These are phyloP conservation scores for Drosophila niveifrons DNA, from an alignment of 2,888 invertebrate species.

Conservation along the genomic window DNA sequence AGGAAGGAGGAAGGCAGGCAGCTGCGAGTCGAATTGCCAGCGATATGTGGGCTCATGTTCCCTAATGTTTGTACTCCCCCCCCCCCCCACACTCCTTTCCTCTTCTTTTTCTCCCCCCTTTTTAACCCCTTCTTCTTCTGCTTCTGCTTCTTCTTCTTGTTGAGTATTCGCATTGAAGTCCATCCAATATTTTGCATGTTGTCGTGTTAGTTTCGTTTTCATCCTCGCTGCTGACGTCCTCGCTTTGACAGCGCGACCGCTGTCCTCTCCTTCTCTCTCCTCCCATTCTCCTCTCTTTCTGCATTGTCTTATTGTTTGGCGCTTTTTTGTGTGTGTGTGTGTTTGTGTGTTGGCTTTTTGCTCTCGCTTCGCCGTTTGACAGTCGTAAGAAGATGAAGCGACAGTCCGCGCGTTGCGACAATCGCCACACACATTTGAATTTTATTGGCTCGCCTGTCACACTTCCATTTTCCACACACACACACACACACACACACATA, in stretches of 20 bases:
- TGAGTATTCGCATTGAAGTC: constrained; percentile 32
- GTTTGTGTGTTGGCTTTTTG: constrained; percentile 52
- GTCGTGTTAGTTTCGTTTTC: constrained; percentile 69
- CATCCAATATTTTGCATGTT: constrained; percentile 74
- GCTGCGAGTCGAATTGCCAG: constrained; percentile 14
- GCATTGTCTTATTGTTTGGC: constrained; percentile 72
- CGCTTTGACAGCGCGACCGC: constrained; percentile 67
- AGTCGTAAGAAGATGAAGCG: constrained; percentile 69
- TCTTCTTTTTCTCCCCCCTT: background rate
- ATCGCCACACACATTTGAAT: constrained; percentile 84
- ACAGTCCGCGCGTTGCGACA: constrained; percentile 73
- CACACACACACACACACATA: constrained; percentile 13
- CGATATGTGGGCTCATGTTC: constrained; percentile 58
- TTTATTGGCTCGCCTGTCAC: constrained; percentile 84
- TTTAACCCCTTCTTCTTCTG: background rate
- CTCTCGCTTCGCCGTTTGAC: constrained; percentile 58
- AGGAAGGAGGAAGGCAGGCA: constrained; percentile 5
- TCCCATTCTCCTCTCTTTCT: background rate
- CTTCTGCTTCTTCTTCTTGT: too few species aligned
- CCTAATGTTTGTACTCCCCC: constrained; percentile 53
- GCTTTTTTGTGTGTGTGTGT: too few species aligned
- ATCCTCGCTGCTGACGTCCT: constrained; percentile 60
- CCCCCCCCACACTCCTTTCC: background rate
- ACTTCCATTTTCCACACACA: constrained; percentile 54
- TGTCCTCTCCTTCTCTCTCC: constrained; percentile 25